Conservation (phyloP, 1,140 invertebrate species). For the Rhizoglyphus robini region DNA sequence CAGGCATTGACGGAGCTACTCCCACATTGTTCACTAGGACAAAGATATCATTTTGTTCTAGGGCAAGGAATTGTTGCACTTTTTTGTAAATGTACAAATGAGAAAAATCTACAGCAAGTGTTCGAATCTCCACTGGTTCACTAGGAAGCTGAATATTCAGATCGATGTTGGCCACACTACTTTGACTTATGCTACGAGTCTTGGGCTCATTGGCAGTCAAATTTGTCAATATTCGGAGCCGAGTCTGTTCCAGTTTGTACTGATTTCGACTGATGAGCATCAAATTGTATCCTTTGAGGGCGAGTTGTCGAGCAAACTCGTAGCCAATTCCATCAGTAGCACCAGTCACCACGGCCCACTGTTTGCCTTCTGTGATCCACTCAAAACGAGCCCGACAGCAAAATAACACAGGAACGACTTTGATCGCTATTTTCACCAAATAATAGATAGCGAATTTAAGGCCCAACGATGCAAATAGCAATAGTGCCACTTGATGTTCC, state of each 20-base stretch:
- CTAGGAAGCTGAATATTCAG: too few species aligned
- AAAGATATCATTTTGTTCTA: not conserved
- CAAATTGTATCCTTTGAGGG: slow-evolving; percentile 62
- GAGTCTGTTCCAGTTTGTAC: slow-evolving; percentile 61
- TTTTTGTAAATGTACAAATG: slow-evolving; percentile 1
- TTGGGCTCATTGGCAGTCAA: not conserved
- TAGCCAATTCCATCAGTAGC: slow-evolving; percentile 80
- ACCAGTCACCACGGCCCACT: slow-evolving; percentile 59
- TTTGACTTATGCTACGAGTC: not conserved
- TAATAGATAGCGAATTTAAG: not conserved
- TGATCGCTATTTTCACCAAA: not conserved
- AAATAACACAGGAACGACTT: not conserved
- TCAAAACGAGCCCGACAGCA: slow-evolving; percentile 59
- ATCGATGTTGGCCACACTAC: not conserved
- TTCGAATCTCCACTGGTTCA: slow-evolving; percentile 8
- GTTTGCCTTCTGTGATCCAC: slow-evolving; percentile 61
- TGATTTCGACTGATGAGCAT: slow-evolving; percentile 72
- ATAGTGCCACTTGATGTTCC: not conserved
- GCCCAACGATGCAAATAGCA: not conserved
- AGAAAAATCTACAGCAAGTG: slow-evolving; percentile 19
- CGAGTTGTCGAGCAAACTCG: slow-evolving; percentile 66
- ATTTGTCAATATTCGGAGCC: slow-evolving; percentile 58
- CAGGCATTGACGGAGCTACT: not conserved
- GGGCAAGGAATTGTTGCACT: slow-evolving; percentile 8
- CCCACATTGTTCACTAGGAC: slow-evolving; percentile 24